Percentiles rank a stretch among this genome's conserved stretches.
Conservation (phyloP, 2,888 invertebrate genomes). For the Aricia artaxerxes region DNA sequence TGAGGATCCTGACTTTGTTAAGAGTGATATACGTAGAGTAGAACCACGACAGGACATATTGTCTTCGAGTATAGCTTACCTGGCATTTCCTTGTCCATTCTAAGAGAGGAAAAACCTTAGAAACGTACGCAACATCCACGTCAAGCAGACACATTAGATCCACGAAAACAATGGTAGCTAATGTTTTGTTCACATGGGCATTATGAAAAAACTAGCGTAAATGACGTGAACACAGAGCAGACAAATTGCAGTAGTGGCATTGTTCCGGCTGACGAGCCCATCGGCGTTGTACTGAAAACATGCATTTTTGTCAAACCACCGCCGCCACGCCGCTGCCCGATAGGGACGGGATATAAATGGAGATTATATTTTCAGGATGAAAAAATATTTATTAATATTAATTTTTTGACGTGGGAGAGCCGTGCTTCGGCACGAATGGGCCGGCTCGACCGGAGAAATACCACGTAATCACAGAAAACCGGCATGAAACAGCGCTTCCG, state of each 20-base stretch:
- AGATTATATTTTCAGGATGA: not conserved
- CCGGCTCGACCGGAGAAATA: too few species aligned
- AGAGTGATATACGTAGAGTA: not conserved
- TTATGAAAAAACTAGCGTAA: constrained; percentile 19
- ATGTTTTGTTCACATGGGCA: constrained; percentile 4
- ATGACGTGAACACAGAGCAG: constrained; percentile 27
- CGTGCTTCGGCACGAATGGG: too few species aligned
- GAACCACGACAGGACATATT: not conserved
- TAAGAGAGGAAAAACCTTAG: not conserved
- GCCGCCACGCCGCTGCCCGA: not conserved
- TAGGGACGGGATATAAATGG: not conserved
- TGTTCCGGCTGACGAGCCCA: constrained; percentile 33
- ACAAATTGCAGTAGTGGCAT: constrained; percentile 23
- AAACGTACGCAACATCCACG: not conserved
- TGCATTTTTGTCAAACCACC: constrained; percentile 33
- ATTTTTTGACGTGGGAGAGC: too few species aligned
- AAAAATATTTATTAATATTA: too few species aligned
- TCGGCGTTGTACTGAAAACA: constrained; percentile 32
- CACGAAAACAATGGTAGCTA: constrained; percentile 17
- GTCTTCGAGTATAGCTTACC: not conserved
- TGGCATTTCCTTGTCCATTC: not conserved
- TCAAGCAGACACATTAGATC: not conserved
- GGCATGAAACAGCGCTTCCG: too few species aligned
- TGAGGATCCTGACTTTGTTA: not conserved
- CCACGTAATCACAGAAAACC: too few species aligned